phyloP scores from a whole-genome alignment of 1,140 invertebrate species.

The Diprion similis region DNA sequence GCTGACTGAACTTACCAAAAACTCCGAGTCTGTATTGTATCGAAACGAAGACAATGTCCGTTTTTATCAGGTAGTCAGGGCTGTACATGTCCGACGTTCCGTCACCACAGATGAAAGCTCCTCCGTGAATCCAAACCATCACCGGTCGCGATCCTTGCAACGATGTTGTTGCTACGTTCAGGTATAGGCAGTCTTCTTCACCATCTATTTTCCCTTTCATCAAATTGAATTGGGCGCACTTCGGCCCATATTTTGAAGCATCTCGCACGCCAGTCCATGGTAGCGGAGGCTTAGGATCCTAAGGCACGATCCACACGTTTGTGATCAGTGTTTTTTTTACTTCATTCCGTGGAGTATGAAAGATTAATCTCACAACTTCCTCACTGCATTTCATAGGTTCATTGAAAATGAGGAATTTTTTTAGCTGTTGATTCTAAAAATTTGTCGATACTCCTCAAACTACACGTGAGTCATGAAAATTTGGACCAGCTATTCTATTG shows the following conservation, averaged over 20 bases:
- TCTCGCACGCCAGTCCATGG: constrained; percentile 40
- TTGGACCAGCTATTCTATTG: too few species aligned
- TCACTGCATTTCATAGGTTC: constrained; percentile 37
- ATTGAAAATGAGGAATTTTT: constrained; percentile 54
- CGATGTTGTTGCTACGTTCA: constrained; percentile 79
- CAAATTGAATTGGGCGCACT: constrained; percentile 30
- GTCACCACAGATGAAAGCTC: constrained; percentile 66
- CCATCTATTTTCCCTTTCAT: constrained; percentile 48
- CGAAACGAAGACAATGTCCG: constrained; percentile 66
- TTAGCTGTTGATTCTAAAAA: constrained; percentile 48
- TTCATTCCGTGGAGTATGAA: constrained; percentile 9
- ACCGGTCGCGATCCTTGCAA: constrained; percentile 65
- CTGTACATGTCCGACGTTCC: constrained; percentile 52
- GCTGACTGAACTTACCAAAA: constrained; percentile 50
- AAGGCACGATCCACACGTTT: constrained; percentile 11
- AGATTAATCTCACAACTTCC: constrained; percentile 4
- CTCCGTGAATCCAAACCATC: constrained; percentile 77
- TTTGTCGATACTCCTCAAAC: constrained; percentile 52
- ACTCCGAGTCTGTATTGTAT: constrained; percentile 70
- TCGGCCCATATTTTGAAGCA: constrained; percentile 31
- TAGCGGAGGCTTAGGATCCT: constrained; percentile 40
- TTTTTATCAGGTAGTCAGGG: constrained; percentile 62
- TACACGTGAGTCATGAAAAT: too few species aligned
- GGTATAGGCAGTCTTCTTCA: constrained; percentile 78
- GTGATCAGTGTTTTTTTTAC: not conserved